Base-by-base conservation (phyloP, 1,140 invertebrate species). In the Drosophila simulans region DNA sequence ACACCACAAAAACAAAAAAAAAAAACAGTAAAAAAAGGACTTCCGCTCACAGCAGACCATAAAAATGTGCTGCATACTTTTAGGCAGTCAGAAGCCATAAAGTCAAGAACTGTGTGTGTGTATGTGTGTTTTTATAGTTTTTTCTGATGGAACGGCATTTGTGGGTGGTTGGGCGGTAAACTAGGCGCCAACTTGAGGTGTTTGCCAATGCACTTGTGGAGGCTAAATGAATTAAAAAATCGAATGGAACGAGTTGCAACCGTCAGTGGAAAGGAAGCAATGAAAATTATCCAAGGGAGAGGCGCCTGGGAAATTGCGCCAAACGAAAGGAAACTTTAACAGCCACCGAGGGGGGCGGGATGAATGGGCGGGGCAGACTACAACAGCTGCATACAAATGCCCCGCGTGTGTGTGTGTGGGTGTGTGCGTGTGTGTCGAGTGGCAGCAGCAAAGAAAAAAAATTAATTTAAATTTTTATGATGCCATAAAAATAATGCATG, bases 381-480 rank as follows among this genome's bases (percentile, higher is more conserved):
- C 59, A 78, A 64, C 64, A 79, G 75, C 60, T 83, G 80, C 80
- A 78, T 83, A 75, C 51, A 70, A 79, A 75, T 75, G 49, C 66
- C 25, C 40, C 17, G n/a, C 31, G 39, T 34, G 43, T 40, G 40
- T 22, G 31, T 2, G 17, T 17, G 31, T 31, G 7, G 0, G 27
- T 52, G 59, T 46, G 37, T 62, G 72, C n/a, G 53, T 42, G 54
- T 66, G 62, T 60, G 60, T 45, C 34, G 56, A 31, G 40, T 35
- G 49, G 54, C 20, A 60, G 31, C 35, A 70, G 56, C 42, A 45
- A 69, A 53, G 13, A 52, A 78, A 82, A 82, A 83, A 83, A 83
- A 83, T 84, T 79, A 84, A 83, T 83, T 83, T 83, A 84, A 84
- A 83, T 84, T 84, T 83, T 79, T 83, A 84, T 84, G 75, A 83